Evolutionary conservation across 2,113 vertebrate species (phyloP), one percentile per base, ranked within the genome.

Genomic region (Ariopsis seemanni): DNA sequence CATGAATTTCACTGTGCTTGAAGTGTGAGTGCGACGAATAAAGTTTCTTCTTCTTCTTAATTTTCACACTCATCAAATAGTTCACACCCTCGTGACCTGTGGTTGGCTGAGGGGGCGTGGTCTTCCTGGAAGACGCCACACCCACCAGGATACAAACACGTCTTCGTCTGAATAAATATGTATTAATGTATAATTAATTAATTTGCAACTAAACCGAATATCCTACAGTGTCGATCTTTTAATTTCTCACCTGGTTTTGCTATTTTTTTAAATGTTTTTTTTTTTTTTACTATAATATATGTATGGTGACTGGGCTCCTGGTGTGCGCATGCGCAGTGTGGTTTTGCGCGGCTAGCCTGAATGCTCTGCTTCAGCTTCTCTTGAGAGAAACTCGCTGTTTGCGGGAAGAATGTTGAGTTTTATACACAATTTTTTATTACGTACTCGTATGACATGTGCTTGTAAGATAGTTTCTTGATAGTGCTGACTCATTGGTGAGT

Each of bases 311-410:
- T 18, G 11, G n/a, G 60, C 4, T 12, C 0, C 7, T 27, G 7
- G 7, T 58, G 15, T 69, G 85, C 85, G 78, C 27, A 55, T 87
- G 86, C 86, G 86, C 79, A 30, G 53, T 62, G 10, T 12, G 50
- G 25, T 0, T 55, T 58, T 74, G 34, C 14, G 30, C 57, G 69
- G 34, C 57, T 42, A 52, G 27, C n/a, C 75, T 55, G 75, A 86
- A 79, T 18, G 14, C n/a, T 7, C n/a, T 18, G 14, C n/a, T 7
- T 57, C 75, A 10, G 10, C 2, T 25, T 71, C 14, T 79, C 10
- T 18, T 25, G 25, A 30, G 10, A 52, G 18, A n/a, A 77, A 74
- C 30, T 48, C n/a, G 58, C 25, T 78, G 65, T 34, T 55, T 62
- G 1, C 30, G 34, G 20, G 12, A 10, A n/a, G 5, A 2, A 72